Base-by-base conservation (phyloP, 53 echinoderm and acorn worm species). In the Echinarachnius parma region DNA sequence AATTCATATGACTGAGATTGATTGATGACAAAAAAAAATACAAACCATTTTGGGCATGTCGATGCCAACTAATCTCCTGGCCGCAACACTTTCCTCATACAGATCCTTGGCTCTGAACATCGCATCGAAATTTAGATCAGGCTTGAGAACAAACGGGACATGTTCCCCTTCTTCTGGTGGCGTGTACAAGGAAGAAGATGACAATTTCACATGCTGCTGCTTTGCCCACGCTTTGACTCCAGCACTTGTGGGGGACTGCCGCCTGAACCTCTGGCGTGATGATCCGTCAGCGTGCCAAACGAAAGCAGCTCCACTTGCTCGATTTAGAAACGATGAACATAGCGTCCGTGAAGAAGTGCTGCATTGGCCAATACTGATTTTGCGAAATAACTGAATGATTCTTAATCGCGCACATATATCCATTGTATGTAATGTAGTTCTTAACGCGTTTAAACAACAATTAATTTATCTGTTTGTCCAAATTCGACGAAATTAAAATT, bases 61-160 rank as follows among this genome's bases (percentile, higher is more conserved):
- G 54, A 86, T 69, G 34, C 70, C 74, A 54, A 68, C 31, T 18
- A 83, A 23, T 3, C 31, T 42, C 48, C 71, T 55, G 21, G 83
- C 77, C 22, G 62, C 26, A 35, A 62, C 34, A 34, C 70, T 69
- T 14, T 33, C 59, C 69, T 80, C 63, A 31, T 87, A 46, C 28
- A 81, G 50, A 0, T 32, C 33, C 20, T 65, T 68, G 2, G 80
- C 44, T 7, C 35, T 39, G 30, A 83, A 60, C 0, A 86, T 27
- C 33, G 46, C 48, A 2, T 83, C 66, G 28, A 91, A 87, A 42
- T 87, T 76, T 32, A 91, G 35, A 24, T 91, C 92, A 37, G 92
- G 92, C 47, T 87, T 91, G 39, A 91, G 46, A 56, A 91, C 64
- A 56, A 87, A 83, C 11, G 92, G 77, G 16, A 64, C 83, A 21